phyloP scores from a whole-genome alignment of 2,797 vertebrate species.

The Spinus pinus region DNA sequence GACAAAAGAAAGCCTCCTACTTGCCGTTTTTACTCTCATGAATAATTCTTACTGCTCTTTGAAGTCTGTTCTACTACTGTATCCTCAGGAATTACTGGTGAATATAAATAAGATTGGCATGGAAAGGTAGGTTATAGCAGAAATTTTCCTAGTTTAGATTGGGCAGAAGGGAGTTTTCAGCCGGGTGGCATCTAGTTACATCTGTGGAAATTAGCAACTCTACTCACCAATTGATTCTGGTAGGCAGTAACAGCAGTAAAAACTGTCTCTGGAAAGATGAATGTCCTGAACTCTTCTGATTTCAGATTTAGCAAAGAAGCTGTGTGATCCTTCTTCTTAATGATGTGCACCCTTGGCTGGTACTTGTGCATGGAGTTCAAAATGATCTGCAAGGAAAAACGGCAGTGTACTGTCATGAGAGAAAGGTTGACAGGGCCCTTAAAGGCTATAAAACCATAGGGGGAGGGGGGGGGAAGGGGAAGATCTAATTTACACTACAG shows the following conservation, averaged over 20 bases:
- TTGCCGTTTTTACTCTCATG: neutral
- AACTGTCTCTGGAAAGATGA: slow-evolving; percentile 95
- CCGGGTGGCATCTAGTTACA: neutral
- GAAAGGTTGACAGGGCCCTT: neutral
- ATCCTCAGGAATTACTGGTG: neutral
- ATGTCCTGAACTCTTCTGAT: slow-evolving; percentile 96
- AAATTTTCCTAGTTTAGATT: neutral
- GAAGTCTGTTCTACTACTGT: neutral
- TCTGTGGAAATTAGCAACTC: neutral
- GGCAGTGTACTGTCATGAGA: neutral
- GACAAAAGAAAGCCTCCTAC: neutral
- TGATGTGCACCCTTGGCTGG: slow-evolving; percentile 97
- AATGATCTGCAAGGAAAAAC: slow-evolving; percentile 85
- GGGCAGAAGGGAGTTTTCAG: neutral
- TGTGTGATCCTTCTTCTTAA: slow-evolving; percentile 99
- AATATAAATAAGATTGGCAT: neutral
- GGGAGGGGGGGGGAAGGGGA: fast-evolving
- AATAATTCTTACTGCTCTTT: neutral
- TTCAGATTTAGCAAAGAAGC: slow-evolving; percentile 96
- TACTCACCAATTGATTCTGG: slow-evolving; percentile 96
- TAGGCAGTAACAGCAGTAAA: slow-evolving; percentile 98
- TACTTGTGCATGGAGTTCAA: slow-evolving; percentile 99
- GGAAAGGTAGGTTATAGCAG: neutral
- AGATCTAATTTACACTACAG: neutral
- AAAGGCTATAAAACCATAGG: neutral